phyloP scores from a whole-genome alignment of 2,888 invertebrate genomes.

The Alloplasta piceator region DNA sequence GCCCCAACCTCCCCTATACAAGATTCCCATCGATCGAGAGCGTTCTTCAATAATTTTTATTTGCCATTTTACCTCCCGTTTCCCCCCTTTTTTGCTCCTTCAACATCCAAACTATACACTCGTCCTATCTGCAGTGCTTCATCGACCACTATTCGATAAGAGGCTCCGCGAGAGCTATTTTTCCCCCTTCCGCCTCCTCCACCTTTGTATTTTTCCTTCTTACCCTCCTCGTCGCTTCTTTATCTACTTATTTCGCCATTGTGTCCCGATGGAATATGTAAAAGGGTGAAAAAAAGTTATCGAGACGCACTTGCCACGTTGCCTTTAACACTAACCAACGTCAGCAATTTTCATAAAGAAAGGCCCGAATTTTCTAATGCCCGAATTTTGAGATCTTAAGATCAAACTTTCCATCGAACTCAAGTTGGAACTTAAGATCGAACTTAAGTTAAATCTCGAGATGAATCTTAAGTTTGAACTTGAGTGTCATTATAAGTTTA shows the following conservation, averaged over 20 bases:
- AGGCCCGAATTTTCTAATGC: no score
- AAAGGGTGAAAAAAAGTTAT: constrained; percentile 42
- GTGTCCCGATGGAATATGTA: constrained; percentile 47
- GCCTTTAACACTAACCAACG: constrained; percentile 12
- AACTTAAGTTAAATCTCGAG: no score
- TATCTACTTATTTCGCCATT: constrained; percentile 43
- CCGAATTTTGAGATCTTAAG: no score
- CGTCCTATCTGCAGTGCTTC: constrained; percentile 58
- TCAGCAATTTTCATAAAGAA: constrained; percentile 65
- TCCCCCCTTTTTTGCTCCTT: constrained; percentile 17
- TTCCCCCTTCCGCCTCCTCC: constrained; percentile 7
- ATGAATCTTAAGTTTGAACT: no score
- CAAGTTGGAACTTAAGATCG: no score
- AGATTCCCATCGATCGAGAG: neutral
- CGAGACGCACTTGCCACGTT: constrained; percentile 10
- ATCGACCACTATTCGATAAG: constrained; percentile 72
- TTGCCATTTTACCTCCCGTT: constrained; percentile 20
- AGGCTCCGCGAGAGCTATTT: constrained; percentile 27
- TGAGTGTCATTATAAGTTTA: no score
- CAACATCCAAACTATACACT: constrained; percentile 4
- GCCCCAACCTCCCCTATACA: neutral
- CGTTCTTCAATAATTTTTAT: neutral
- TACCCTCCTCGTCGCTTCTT: neutral
- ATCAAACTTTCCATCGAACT: no score
- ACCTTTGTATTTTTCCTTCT: neutral